These are phyloP conservation scores for Corythoichthys haematopterus DNA, from an alignment of 2,113 vertebrate species.

Conservation along the genomic window DNA sequence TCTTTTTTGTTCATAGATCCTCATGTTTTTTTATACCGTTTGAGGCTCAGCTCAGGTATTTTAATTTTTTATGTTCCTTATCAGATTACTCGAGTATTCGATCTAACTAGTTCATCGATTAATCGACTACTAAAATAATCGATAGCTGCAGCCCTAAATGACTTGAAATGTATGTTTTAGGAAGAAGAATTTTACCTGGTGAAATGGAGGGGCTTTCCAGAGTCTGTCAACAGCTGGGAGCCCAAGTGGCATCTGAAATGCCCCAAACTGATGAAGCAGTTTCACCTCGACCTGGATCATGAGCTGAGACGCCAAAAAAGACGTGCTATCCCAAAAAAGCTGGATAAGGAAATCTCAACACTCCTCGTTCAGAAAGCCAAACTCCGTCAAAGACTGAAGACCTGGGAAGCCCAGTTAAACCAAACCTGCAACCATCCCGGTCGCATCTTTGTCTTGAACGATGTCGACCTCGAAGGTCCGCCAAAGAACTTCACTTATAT, in stretches of 20 bases:
- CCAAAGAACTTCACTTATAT: conserved; percentile 84
- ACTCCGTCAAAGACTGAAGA: conserved; percentile 68
- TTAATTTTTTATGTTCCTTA: too few species aligned
- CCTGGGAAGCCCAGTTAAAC: conserved; percentile 81
- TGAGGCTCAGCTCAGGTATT: too few species aligned
- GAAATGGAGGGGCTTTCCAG: conserved; percentile 82
- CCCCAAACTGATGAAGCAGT: conserved; percentile 76
- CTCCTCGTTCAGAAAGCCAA: conserved; percentile 79
- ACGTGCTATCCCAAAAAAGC: conserved; percentile 55
- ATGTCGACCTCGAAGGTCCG: conserved; percentile 86
- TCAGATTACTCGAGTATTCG: too few species aligned
- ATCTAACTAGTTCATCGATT: too few species aligned
- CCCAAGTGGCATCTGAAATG: conserved; percentile 82
- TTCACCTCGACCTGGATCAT: conserved; percentile 77
- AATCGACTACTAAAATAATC: too few species aligned
- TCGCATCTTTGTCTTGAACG: conserved; percentile 79
- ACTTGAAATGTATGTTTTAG: conserved; percentile 49
- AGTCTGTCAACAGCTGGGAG: conserved; percentile 80
- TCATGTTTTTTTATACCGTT: too few species aligned
- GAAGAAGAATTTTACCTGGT: conserved; percentile 82
- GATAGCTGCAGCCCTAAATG: neutral
- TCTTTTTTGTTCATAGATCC: too few species aligned
- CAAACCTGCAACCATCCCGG: conserved; percentile 78
- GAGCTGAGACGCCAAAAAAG: conserved; percentile 65
- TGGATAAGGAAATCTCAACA: conserved; percentile 67